Evolutionary conservation across 2,888 invertebrate genomes (phyloP), one percentile per base, ranked within the genome.

Genomic region (Eugnorisma glareosa): DNA sequence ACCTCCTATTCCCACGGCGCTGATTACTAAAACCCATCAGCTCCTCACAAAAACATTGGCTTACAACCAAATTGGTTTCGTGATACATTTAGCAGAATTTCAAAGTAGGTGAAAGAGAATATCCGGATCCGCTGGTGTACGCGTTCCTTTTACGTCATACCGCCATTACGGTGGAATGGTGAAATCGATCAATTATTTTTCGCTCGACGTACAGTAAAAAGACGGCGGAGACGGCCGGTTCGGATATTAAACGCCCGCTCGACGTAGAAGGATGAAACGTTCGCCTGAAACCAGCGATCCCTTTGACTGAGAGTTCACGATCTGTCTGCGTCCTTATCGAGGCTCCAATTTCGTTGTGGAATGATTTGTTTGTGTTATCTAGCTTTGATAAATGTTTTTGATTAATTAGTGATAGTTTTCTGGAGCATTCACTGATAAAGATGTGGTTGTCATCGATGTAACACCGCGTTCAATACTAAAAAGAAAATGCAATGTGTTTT

Each of bases 161-260:
- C 86, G 91, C 93, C 92, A 94, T 94, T 94, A 88, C 88, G 83
- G 89, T 87, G 90, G 86, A 90, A 89, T 91, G 89, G 92, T 92
- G 90, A 91, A 93, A 96, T 95, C 95, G 94, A 96, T 96, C 95
- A 95, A 95, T 96, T 96, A 96, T 95, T 95, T 95, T 95, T 94
- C 94, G 92, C 92, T 93, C 90, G 91, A 90, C 90, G 91, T 90
- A 90, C 91, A 87, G 93, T 93, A 94, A 95, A 95, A 96, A 95
- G 95, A 95, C 92, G 90, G 86, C 78, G 93, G 94, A 94, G 94
- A 94, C 91, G 90, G 90, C 90, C 89, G 91, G 35, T 92, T 93
- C 94, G 95, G 95, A 95, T 96, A 95, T 96, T 94, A 95, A 95
- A 95, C 94, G 94, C 90, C 91, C 90, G 92, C 84, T 81, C 89